These are phyloP conservation scores for Chionoecetes opilio DNA, from an alignment of 1,140 invertebrate genomes.

Conservation along the genomic window DNA sequence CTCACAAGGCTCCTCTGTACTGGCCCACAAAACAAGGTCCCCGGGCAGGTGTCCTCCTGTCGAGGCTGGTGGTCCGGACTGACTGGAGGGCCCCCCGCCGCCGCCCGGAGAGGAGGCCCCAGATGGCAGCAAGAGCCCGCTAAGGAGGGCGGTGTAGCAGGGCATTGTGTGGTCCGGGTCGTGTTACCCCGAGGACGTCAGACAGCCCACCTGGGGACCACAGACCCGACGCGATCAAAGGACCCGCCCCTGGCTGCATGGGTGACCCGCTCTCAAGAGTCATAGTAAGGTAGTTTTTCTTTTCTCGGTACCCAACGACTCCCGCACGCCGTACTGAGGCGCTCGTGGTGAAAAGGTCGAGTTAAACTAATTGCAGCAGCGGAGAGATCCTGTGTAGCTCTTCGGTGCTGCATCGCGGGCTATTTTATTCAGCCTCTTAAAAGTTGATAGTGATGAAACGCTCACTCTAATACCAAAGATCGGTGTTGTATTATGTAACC, in stretches of 20 bases:
- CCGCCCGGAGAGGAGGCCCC: background rate
- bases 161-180: background rate
- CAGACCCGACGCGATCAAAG: background rate
- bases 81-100: background rate
- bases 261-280: constrained; percentile 2
- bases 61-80: constrained; percentile 12
- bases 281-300: background rate
- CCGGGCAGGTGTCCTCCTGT: background rate
- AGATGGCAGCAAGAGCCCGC: background rate
- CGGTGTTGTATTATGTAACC: background rate
- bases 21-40: background rate
- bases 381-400: background rate
- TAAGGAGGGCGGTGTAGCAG: background rate
- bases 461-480: background rate
- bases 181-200: background rate
- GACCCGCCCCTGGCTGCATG: background rate
- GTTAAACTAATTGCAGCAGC: background rate
- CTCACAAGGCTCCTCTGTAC: constrained; percentile 1
- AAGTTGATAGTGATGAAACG: background rate
- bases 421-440: background rate
- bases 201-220: constrained; percentile 2
- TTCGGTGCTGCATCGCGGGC: background rate
- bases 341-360: constrained; percentile 1
- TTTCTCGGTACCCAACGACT: background rate
- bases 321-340: background rate